phyloP scores from a whole-genome alignment of 2,113 vertebrate genomes.

The Crotalus helleri region DNA sequence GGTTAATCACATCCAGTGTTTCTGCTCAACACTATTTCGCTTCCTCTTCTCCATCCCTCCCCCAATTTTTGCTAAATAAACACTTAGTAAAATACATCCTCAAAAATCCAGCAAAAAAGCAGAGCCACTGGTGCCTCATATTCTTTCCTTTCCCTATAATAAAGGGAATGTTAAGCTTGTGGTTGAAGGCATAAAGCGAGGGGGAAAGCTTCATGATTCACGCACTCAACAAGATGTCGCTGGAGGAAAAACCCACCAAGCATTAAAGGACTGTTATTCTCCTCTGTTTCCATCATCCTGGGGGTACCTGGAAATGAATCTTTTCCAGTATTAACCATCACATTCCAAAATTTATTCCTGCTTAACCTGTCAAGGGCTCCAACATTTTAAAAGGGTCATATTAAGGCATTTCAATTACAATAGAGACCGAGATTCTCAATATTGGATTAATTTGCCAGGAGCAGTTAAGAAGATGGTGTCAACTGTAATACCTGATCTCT shows the following conservation, averaged over 20 bases:
- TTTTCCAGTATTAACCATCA: slow-evolving; percentile 4
- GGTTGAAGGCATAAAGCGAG: slow-evolving; percentile 19
- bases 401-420: background rate
- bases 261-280: slow-evolving; percentile 17
- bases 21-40: slow-evolving; percentile 55
- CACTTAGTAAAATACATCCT: background rate
- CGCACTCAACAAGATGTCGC: slow-evolving; percentile 43
- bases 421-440: accelerated
- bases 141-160: slow-evolving; percentile 9
- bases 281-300: background rate
- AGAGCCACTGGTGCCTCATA: slow-evolving; percentile 4
- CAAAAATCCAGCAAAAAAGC: slow-evolving; percentile 16
- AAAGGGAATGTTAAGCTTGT: slow-evolving; percentile 36
- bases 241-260: slow-evolving; percentile 10
- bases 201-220: slow-evolving; percentile 38
- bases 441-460: background rate
- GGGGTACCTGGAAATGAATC: background rate
- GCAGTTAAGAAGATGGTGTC: accelerated
- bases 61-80: slow-evolving; percentile 55
- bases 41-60: slow-evolving; percentile 39
- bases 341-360: background rate
- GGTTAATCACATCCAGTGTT: slow-evolving; percentile 72
- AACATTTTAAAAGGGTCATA: background rate
- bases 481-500: background rate
- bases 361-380: slow-evolving; percentile 14